Conservation (phyloP, 2,797 vertebrate genomes). For the Bufotes viridis region DNA sequence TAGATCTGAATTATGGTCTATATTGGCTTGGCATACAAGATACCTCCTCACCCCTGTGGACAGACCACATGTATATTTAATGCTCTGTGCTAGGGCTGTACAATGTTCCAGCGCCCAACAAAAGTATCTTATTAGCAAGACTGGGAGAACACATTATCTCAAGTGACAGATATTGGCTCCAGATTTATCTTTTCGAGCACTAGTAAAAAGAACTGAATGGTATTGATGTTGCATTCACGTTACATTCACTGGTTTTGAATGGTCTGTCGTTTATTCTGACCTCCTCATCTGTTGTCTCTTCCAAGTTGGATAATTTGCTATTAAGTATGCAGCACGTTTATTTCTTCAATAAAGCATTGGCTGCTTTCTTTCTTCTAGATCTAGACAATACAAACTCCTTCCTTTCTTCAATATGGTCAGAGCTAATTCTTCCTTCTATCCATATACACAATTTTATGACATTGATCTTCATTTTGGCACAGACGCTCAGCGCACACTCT, state of each 20-base stretch:
- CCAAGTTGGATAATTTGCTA: slow-evolving; percentile 1
- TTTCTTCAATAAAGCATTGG: not conserved
- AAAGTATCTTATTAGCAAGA: slow-evolving; percentile 4
- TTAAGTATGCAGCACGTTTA: not conserved
- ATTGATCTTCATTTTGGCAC: not conserved
- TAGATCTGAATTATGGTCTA: not conserved
- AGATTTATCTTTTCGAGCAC: slow-evolving; percentile 17
- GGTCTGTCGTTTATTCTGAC: slow-evolving; percentile 1
- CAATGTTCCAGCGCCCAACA: not conserved
- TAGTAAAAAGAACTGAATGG: slow-evolving; percentile 18
- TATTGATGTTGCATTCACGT: slow-evolving; percentile 26
- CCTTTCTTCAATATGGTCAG: not conserved
- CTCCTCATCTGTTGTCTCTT: slow-evolving; percentile 4
- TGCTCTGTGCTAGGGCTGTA: not conserved
- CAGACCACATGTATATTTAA: not conserved
- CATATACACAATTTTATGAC: not conserved
- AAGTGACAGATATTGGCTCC: slow-evolving; percentile 29
- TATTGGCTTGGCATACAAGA: not conserved
- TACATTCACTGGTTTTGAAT: slow-evolving; percentile 20
- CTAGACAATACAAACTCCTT: not conserved
- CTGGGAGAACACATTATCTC: slow-evolving; percentile 19
- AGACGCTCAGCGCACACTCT: not conserved
- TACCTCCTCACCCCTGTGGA: not conserved
- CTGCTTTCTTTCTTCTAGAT: not conserved
- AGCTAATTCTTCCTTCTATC: not conserved